Evolutionary conservation across 2,113 vertebrate genomes (phyloP), one percentile per base, ranked within the genome.

Genomic region (Zosterops lateralis): DNA sequence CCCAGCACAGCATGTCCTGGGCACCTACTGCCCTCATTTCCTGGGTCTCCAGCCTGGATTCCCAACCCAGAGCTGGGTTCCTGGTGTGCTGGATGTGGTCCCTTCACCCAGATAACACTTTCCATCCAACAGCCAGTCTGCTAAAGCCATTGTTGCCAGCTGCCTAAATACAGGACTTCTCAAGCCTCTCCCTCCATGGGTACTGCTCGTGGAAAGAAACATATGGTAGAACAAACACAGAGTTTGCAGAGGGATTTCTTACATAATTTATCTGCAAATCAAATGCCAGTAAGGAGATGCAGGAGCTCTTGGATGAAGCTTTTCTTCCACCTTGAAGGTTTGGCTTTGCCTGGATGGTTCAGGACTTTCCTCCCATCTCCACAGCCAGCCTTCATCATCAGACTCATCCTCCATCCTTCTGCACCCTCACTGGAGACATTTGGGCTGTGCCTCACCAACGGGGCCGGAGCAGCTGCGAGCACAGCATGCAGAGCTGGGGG

Each of bases 381-480:
- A 10, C 24, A 73, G 45, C 26, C 70, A 89, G 32, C 48, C 70
- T 28, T 66, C 80, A 58, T 24, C 82, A 75, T 45, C 64, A 40
- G 67, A 10, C 64, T 83, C 75, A 56, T 67, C 82, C 45, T 89
- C 84, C 42, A 9, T 17, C 84, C 29, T 79, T 50, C 54, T 44
- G 32, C 38, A 20, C 54, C 82, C 56, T 92, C 12, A 0, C 45
- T 51, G 2, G 73, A 92, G 91, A 34, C 68, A 71, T 86, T 95
- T 77, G 80, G 44, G 76, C 50, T 44, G 65, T 34, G 47, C 60
- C 60, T 90, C 47, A 1, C 24, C 25, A 3, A 1, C 7, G 0
- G 84, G 3, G 88, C 66, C 13, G 4, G 71, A 96, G 88, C 96
- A 96, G 95, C 92, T 96, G 96, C 5, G 51, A 71, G 88, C 96